Evolutionary conservation across 2,113 vertebrate genomes (phyloP).

Genomic region (Barbus barbus): DNA sequence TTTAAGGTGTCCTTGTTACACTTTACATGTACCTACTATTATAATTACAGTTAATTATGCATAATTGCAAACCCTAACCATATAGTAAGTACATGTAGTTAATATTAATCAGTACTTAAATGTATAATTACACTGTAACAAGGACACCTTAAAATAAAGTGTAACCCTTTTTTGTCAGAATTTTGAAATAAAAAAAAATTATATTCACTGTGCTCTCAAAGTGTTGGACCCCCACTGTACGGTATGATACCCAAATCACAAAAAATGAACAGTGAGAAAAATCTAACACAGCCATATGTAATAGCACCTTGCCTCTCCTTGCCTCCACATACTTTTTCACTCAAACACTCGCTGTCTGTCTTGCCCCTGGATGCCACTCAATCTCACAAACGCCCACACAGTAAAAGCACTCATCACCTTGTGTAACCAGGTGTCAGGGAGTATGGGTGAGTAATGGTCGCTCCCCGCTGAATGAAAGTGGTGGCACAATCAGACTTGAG

Average conservation of each 20-base stretch:
- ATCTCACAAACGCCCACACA: slow-evolving; percentile 16
- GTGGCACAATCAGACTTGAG: neutral
- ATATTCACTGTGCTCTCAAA: neutral
- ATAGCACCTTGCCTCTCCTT: slow-evolving; percentile 34
- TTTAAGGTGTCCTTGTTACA: too few relatives aligned
- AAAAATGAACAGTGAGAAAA: slow-evolving; percentile 10
- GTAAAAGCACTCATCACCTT: slow-evolving; percentile 34
- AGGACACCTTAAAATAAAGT: too few relatives aligned
- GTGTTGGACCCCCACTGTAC: neutral
- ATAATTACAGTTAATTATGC: too few relatives aligned
- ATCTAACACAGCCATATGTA: slow-evolving; percentile 4
- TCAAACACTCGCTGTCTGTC: slow-evolving; percentile 21
- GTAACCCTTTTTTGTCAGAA: neutral
- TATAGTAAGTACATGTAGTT: too few relatives aligned
- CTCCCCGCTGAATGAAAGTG: neutral
- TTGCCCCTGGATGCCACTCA: slow-evolving; percentile 37
- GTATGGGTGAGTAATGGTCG: slow-evolving; percentile 15
- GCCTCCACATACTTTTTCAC: slow-evolving; percentile 30
- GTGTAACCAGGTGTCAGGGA: slow-evolving; percentile 35
- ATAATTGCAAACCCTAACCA: too few relatives aligned
- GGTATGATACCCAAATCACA: neutral
- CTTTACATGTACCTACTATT: too few relatives aligned
- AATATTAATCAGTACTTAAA: too few relatives aligned
- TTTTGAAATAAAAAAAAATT: neutral
- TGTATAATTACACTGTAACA: too few relatives aligned